A percentile compares a stretch with the other conserved stretches of the same genome.
phyloP scores from a whole-genome alignment of 1,140 invertebrate species.

The Glossosoma conforme region DNA sequence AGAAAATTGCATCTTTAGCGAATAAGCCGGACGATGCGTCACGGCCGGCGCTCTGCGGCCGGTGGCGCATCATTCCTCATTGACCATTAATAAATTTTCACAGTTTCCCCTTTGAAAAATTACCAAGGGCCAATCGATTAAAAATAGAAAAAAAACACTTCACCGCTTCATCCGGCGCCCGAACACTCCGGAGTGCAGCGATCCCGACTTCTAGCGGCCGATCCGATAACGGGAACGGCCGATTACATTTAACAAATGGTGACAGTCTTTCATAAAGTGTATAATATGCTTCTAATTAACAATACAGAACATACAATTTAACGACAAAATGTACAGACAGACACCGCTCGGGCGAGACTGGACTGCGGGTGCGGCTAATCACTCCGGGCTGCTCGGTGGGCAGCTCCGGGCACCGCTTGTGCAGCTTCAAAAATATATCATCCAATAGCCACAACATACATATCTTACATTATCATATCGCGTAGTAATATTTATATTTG shows the following conservation, averaged over 20 bases:
- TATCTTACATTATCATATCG: conserved; percentile 30
- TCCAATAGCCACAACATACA: conserved; percentile 30
- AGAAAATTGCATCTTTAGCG: conserved; percentile 26
- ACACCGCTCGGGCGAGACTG: conserved; percentile 11
- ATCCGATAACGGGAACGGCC: conserved; percentile 10
- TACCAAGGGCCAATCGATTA: conserved; percentile 30
- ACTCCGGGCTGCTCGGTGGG: no score
- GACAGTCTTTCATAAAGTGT: conserved; percentile 30
- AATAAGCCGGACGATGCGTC: conserved; percentile 19
- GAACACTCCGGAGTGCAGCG: background rate
- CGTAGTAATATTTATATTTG: conserved; percentile 27
- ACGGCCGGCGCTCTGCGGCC: background rate
- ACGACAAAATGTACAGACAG: conserved; percentile 26
- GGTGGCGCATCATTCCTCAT: conserved; percentile 2
- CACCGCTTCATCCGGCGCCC: background rate
- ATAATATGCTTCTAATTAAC: conserved; percentile 29
- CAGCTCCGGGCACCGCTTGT: no score
- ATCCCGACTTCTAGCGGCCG: background rate
- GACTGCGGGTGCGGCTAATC: no score
- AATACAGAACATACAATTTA: conserved; percentile 26
- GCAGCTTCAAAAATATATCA: conserved; percentile 32
- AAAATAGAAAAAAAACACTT: conserved; percentile 1
- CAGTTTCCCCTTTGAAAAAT: conserved; percentile 22
- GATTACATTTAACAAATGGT: conserved; percentile 28
- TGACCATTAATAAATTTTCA: conserved; percentile 32